phyloP scores from a whole-genome alignment of 2,113 vertebrate species.

The Brachypodius melanocephalos region DNA sequence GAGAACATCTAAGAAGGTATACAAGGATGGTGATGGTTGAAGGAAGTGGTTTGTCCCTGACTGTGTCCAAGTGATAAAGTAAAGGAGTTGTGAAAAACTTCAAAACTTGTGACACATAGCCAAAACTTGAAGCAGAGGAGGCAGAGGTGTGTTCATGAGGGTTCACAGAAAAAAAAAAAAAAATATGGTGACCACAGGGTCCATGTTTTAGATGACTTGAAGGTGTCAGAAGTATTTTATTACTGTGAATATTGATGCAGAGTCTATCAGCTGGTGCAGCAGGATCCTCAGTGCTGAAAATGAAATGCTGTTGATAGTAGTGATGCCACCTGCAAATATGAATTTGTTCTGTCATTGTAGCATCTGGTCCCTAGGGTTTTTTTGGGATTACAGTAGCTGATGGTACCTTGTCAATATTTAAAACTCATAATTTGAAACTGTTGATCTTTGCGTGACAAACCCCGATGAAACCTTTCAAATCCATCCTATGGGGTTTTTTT shows the following conservation, averaged over 20 bases:
- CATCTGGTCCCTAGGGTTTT: not conserved
- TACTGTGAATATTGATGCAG: not conserved
- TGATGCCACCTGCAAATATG: not conserved
- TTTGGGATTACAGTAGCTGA: not conserved
- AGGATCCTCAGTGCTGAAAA: not conserved
- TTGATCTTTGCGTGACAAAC: not conserved
- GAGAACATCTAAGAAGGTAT: fast-evolving
- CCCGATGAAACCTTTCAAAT: not conserved
- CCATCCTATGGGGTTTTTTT: not conserved
- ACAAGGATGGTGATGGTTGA: not conserved
- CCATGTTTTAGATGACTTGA: not conserved
- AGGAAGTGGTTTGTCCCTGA: not conserved
- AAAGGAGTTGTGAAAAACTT: not conserved
- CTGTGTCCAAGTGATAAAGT: not conserved
- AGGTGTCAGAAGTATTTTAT: not conserved
- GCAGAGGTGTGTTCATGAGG: not conserved
- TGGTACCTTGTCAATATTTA: not conserved
- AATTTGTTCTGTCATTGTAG: not conserved
- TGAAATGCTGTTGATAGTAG: not conserved
- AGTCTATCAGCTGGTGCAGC: not conserved
- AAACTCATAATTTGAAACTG: not conserved
- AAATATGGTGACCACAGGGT: not conserved
- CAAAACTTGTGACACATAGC: not conserved
- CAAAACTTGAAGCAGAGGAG: not conserved
- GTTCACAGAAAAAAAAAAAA: not conserved